phyloP scores from a whole-genome alignment of 2,888 invertebrate genomes.

The Celastrina argiolus region DNA sequence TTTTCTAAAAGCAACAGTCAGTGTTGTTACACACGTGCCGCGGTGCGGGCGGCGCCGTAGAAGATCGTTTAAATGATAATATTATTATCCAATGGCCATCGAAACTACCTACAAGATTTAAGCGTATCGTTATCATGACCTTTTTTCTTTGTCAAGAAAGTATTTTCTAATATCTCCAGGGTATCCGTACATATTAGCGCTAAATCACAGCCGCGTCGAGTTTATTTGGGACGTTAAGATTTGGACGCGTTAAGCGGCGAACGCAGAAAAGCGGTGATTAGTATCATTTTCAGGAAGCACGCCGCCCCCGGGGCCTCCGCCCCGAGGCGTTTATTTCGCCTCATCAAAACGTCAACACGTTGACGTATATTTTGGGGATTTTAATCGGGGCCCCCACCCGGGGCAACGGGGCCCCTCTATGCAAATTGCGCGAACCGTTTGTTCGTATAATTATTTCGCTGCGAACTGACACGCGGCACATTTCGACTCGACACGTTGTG shows the following conservation, averaged over 20 bases:
- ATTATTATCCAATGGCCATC: too few species aligned
- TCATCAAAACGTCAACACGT: slow-evolving; percentile 76
- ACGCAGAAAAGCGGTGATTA: slow-evolving; percentile 50
- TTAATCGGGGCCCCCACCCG: slow-evolving; percentile 58
- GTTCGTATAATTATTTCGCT: slow-evolving; percentile 64
- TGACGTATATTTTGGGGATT: slow-evolving; percentile 74
- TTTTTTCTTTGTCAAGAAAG: too few species aligned
- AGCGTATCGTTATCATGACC: too few species aligned
- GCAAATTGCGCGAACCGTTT: slow-evolving; percentile 61
- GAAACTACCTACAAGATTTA: too few species aligned
- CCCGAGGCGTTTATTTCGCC: slow-evolving; percentile 66
- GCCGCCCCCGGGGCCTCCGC: slow-evolving; percentile 50
- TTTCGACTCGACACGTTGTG: slow-evolving; percentile 43
- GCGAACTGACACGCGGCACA: slow-evolving; percentile 55
- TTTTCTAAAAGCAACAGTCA: not conserved
- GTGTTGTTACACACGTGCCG: too few species aligned
- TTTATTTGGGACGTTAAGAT: slow-evolving; percentile 21
- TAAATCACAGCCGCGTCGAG: not conserved
- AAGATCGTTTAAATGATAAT: too few species aligned
- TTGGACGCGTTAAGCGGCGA: slow-evolving; percentile 29
- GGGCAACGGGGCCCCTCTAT: slow-evolving; percentile 51
- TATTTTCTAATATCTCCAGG: too few species aligned
- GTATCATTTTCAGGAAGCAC: slow-evolving; percentile 72
- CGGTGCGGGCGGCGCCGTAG: too few species aligned
- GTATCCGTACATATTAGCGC: too few species aligned